Conservation (phyloP, 2,113 vertebrate species). For the Otocyon megalotis region DNA sequence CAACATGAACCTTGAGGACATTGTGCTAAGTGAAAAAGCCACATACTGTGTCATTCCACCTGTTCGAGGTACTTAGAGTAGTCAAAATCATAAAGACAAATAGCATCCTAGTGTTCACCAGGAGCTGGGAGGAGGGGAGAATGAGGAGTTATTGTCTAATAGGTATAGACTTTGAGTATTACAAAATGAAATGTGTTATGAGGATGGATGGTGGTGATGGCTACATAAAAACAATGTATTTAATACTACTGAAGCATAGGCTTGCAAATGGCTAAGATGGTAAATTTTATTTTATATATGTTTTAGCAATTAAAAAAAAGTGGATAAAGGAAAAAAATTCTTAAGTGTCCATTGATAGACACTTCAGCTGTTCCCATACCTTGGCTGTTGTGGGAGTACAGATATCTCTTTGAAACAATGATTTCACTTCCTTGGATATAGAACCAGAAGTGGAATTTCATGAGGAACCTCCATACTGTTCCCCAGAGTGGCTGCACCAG, state of each 20-base stretch:
- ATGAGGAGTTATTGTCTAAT: neutral
- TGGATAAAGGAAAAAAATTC: neutral
- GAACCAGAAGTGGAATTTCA: neutral
- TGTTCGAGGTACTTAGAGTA: neutral
- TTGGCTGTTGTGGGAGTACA: neutral
- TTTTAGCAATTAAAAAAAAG: neutral
- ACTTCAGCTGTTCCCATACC: neutral
- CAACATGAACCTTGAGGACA: neutral
- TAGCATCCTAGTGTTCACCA: neutral
- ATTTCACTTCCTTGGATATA: neutral
- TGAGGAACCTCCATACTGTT: neutral
- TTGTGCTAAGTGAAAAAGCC: neutral
- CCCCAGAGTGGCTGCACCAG: neutral
- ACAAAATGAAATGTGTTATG: neutral
- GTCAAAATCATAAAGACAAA: neutral
- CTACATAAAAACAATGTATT: neutral
- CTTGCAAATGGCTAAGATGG: neutral
- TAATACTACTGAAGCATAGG: neutral
- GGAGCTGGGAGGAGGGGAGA: neutral
- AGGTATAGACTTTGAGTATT: neutral
- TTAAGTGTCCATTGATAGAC: neutral
- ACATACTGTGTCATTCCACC: neutral
- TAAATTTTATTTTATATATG: neutral
- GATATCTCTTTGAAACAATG: neutral
- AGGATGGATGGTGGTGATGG: neutral